These are phyloP conservation scores for Vulpes lagopus DNA, from an alignment of 2,113 vertebrate genomes.

Conservation along the genomic window DNA sequence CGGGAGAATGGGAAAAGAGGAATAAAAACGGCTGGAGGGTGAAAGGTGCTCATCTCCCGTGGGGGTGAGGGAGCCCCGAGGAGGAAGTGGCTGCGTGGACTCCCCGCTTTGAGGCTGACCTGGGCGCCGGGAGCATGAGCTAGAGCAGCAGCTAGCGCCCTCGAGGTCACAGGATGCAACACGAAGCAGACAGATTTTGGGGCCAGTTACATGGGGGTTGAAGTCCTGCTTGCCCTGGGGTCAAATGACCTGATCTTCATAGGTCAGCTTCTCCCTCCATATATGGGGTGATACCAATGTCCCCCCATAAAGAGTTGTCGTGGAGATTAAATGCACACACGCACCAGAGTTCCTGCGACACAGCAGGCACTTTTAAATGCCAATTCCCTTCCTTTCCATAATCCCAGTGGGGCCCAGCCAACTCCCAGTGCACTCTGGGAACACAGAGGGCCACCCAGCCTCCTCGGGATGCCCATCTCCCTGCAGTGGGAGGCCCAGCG, in stretches of 20 bases:
- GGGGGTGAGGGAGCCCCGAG: slow-evolving; percentile 74
- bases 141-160: neutral
- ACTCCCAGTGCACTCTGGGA: neutral
- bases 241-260: neutral
- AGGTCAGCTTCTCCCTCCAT: neutral
- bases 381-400: neutral
- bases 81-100: neutral
- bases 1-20: slow-evolving; percentile 43
- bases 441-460: neutral
- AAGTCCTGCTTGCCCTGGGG: neutral
- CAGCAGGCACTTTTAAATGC: neutral
- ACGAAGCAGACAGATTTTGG: neutral
- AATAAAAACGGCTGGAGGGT: slow-evolving; percentile 76
- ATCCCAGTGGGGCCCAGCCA: neutral
- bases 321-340: neutral
- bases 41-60: slow-evolving; percentile 82
- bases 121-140: too few relatives aligned
- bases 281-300: neutral
- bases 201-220: neutral
- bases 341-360: neutral
- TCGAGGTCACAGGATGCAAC: neutral
- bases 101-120: neutral
- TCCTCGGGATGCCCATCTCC: neutral
- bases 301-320: neutral
- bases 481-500: neutral